Evolutionary conservation across 2,113 vertebrate species (phyloP), one percentile per base, ranked within the genome.

Genomic region (Gasterosteus aculeatus): DNA sequence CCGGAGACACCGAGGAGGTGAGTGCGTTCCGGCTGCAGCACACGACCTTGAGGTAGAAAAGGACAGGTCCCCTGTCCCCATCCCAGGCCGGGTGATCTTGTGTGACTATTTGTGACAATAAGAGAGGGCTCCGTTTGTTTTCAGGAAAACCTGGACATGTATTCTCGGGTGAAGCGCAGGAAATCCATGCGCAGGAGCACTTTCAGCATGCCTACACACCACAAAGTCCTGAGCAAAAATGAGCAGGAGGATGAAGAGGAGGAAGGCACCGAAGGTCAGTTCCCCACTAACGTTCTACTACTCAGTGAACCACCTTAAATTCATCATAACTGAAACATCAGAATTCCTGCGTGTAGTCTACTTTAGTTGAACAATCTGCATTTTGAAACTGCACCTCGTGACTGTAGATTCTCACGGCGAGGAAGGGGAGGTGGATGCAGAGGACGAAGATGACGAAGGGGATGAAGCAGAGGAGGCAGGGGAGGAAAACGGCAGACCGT

Each of bases 101-200:
- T n/a, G 9, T 53, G 51, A 69, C 58, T 60, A 31, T 19, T 42
- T 44, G 31, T 47, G 64, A 59, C 39, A 5, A 4, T 7, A 4
- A 44, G 19, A 44, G 19, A 44, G 51, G 10, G 10, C 12, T 44
- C 4, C 72, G 10, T 71, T 59, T 72, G 14, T 46, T 46, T 16
- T 16, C 72, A 99, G 98, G 98, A 99, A 95, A 99, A 97, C 92
- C 98, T 99, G 96, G 98, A 99, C 92, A 99, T 99, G 98, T 99
- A 99, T 91, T 99, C 98, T 69, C 95, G 97, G 84, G 98, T 99
- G 69, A 99, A 99, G 90, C 96, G 98, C 18, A 95, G 98, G 88
- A 99, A 99, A 82, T 96, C 97, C 6, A 84, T 99, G 91, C 95
- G 97, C 73, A 96, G 97, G 91, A 97, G 95, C 78, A 96, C 95